phyloP scores from a whole-genome alignment of 1,140 invertebrate species.

The Drosophila quadrilineata region DNA sequence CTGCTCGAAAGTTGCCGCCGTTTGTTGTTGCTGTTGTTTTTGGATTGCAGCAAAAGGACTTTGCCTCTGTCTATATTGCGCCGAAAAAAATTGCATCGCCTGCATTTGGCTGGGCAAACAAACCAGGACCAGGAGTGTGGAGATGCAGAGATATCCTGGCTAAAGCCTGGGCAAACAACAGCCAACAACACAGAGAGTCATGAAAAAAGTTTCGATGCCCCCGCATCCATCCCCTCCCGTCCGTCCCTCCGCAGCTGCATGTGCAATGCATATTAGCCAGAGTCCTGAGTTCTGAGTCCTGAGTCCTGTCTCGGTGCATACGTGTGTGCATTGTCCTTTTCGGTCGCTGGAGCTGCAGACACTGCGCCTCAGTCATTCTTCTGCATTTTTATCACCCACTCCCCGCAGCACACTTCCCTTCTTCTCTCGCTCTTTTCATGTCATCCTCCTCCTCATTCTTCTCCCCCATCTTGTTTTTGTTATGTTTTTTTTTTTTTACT shows the following conservation, averaged over 20 bases:
- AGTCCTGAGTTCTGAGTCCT: conserved; percentile 21
- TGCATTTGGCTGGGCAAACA: conserved; percentile 77
- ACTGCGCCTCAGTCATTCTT: conserved; percentile 42
- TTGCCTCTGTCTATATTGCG: conserved; percentile 69
- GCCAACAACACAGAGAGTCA: conserved; percentile 72
- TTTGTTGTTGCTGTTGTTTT: conserved; percentile 57
- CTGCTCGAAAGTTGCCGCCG: background rate
- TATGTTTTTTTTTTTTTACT: conserved; percentile 49
- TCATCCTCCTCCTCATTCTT: conserved; percentile 26
- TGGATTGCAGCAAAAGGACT: conserved; percentile 72
- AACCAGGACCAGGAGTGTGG: conserved; percentile 8
- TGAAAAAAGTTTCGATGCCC: conserved; percentile 64
- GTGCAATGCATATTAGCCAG: conserved; percentile 72
- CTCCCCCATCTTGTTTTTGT: background rate
- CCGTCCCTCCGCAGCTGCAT: conserved; percentile 41
- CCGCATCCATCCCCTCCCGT: background rate
- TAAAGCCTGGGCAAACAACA: conserved; percentile 34
- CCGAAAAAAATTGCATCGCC: conserved; percentile 70
- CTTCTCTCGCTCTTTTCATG: too few species aligned
- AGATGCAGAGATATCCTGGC: background rate
- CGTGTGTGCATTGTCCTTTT: conserved; percentile 69
- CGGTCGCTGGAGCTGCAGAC: conserved; percentile 56
- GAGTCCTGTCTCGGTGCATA: conserved; percentile 38
- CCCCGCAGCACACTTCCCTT: too few species aligned
- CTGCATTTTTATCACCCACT: too few species aligned